These are phyloP conservation scores for Cyprinus carpio DNA, from an alignment of 2,113 vertebrate genomes.

Conservation along the genomic window DNA sequence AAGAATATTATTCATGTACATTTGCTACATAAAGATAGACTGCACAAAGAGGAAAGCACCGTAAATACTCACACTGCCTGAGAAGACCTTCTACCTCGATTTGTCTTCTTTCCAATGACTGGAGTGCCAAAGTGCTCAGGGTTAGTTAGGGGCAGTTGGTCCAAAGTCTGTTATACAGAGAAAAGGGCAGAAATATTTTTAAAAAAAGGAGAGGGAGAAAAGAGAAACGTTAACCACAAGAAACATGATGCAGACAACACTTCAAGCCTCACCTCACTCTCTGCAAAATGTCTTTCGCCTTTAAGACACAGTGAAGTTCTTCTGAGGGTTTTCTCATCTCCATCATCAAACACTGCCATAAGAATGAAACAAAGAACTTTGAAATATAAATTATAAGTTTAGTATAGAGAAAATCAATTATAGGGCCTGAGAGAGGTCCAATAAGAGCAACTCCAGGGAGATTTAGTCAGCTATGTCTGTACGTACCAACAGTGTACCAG, in stretches of 20 bases:
- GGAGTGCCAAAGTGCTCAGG: conserved; percentile 98
- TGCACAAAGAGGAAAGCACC: neutral
- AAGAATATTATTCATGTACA: neutral
- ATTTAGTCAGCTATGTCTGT: conserved; percentile 2
- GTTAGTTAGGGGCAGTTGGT: conserved; percentile 95
- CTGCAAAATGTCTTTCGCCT: conserved; percentile 97
- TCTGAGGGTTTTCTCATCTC: conserved; percentile 95
- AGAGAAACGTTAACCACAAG: neutral
- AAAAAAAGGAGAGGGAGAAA: neutral
- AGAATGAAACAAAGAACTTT: neutral
- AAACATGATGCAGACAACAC: neutral
- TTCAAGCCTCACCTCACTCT: conserved; percentile 87
- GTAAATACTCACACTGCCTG: conserved; percentile 85
- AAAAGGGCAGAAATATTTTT: neutral
- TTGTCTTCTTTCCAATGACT: conserved; percentile 96
- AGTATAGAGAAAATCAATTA: neutral
- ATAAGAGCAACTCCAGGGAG: neutral
- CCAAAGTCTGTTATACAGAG: conserved; percentile 81
- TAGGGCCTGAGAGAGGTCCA: too few species aligned
- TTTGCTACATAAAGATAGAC: neutral
- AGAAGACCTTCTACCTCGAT: conserved; percentile 90
- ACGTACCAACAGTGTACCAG: conserved; percentile 98
- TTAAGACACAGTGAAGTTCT: conserved; percentile 96
- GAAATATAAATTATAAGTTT: neutral
- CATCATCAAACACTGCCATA: conserved; percentile 92